Evolutionary conservation across 1,140 invertebrate species (phyloP).

Genomic region (Melanaphis sacchari): DNA sequence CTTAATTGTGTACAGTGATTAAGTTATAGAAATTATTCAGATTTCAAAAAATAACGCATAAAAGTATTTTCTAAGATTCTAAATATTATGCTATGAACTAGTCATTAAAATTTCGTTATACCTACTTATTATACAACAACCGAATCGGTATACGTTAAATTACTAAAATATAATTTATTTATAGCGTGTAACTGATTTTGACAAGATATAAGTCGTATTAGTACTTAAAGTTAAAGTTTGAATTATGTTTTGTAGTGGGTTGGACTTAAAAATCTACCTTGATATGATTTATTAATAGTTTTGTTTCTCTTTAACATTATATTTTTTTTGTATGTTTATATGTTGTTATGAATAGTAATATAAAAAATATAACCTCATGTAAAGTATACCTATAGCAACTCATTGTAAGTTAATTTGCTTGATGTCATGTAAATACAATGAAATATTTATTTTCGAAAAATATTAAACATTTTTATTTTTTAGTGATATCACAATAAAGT

Average conservation of each 20-base stretch:
- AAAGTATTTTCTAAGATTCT: neutral
- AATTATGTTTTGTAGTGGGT: neutral
- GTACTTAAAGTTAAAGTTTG: neutral
- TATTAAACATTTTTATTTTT: neutral
- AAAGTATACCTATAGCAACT: neutral
- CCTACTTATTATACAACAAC: neutral
- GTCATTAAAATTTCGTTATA: slow-evolving; percentile 10
- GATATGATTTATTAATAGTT: neutral
- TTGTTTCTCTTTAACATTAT: neutral
- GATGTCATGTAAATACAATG: neutral
- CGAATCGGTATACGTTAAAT: neutral
- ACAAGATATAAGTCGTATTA: neutral
- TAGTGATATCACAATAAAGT: neutral
- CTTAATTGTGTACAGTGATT: neutral
- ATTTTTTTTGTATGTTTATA: neutral
- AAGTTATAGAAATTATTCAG: neutral
- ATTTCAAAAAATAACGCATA: neutral
- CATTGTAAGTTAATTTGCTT: neutral
- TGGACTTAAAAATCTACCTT: neutral
- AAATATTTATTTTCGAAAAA: neutral
- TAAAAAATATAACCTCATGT: neutral
- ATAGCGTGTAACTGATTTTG: neutral
- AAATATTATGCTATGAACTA: neutral
- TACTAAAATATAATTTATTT: neutral
- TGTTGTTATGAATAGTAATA: neutral